phyloP scores from a whole-genome alignment of 2,113 vertebrate species.

The Bothrops jararaca region DNA sequence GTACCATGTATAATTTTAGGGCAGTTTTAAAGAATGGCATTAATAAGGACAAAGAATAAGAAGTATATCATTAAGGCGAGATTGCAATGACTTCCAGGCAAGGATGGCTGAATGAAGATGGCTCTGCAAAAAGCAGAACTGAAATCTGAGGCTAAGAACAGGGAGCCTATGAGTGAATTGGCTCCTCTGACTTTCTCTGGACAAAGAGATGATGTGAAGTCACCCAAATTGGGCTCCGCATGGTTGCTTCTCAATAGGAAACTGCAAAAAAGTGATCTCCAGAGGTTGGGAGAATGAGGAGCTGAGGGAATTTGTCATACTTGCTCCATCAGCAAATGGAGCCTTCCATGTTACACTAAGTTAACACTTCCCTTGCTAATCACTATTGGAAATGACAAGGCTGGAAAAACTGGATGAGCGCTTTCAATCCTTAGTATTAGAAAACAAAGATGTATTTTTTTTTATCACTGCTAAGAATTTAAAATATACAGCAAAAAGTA shows the following conservation, averaged over 20 bases:
- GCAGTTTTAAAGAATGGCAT: conserved; percentile 61
- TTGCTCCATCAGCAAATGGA: not conserved
- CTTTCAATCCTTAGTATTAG: not conserved
- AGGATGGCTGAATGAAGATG: not conserved
- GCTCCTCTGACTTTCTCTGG: not conserved
- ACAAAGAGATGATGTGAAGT: not conserved
- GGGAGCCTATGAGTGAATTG: not conserved
- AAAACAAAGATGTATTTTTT: not conserved
- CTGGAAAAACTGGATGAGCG: not conserved
- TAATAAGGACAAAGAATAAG: conserved; percentile 60
- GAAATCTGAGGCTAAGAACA: not conserved
- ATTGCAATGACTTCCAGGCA: conserved; percentile 17
- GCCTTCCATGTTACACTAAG: not conserved
- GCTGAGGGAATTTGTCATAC: not conserved
- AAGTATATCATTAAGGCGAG: conserved; percentile 42
- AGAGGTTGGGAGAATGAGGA: not conserved
- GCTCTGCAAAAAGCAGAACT: not conserved
- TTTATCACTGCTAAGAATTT: not conserved
- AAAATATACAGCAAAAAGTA: not conserved
- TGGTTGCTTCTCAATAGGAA: not conserved
- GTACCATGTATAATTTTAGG: conserved; percentile 58
- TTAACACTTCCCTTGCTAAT: not conserved
- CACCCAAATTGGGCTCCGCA: not conserved
- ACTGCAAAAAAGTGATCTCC: not conserved
- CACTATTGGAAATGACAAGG: not conserved